Base-by-base conservation (phyloP, 2,113 vertebrate genomes). In the Scopus umbretta region DNA sequence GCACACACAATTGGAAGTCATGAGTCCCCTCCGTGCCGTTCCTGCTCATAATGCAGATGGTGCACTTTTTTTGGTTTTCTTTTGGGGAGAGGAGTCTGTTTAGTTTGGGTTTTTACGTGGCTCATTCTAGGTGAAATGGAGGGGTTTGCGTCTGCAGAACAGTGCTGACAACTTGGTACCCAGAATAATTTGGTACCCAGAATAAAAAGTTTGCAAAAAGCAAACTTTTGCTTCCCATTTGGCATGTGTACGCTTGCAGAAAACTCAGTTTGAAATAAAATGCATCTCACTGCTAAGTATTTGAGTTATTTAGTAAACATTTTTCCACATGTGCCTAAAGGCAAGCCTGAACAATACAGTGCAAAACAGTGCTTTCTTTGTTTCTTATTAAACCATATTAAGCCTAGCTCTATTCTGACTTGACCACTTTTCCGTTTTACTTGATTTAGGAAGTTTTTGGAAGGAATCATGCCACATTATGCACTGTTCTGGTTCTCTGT, bases 271-370 rank as follows among this genome's bases (percentile, higher is more conserved):
- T 80, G 59, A 85, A 90, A 82, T 82, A 93, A 92, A 96, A 86
- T 59, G 75, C 67, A 96, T 93, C 85, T 94, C 67, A 36, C 74
- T 83, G 55, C 55, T 80, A 83, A 93, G 71, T 86, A 78, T 95
- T 88, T 56, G 55, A 90, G 79, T 96, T 97, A 97, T 97, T 97
- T 97, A 96, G 93, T 97, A 97, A 97, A 97, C 87, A 93, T 88
- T 97, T 97, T 95, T 56, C 63, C 85, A 92, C 74, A 27, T 67
- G 62, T 92, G 84, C 89, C 91, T 76, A 14, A 94, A 76, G 90
- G 93, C 94, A 97, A 92, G 78, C 81, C 94, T 92, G 71, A 94
- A 96, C 96, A 96, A 89, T 88, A 49, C 47, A 74, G 81, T 50
- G 47, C 50, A 76, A 76, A 96, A 88, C 95, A 95, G 67, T 45